Evolutionary conservation across 2,113 vertebrate species (phyloP), one percentile per base, ranked within the genome.

Genomic region (Leptobrachium ailaonicum): DNA sequence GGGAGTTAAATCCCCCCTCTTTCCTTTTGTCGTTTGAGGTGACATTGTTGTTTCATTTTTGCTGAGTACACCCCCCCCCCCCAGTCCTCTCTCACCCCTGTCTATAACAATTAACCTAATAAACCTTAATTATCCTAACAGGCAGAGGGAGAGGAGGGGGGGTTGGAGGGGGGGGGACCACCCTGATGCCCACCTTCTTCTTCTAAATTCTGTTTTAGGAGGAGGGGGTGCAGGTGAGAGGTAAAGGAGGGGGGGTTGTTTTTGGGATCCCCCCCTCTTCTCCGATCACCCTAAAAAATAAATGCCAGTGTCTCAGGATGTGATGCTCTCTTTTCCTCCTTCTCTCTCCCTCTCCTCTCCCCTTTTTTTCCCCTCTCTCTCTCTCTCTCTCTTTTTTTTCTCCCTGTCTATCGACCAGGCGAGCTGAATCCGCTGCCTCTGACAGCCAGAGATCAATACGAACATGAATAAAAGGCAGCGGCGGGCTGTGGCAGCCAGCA

Each of bases 381-480:
- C 73, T 53, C 73, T 58, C 68, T 42, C 40, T 40, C 60, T 41
- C 41, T 42, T 63, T 68, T 45, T n/a, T 74, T 47, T 72, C 63
- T 78, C 60, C 72, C 45, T 75, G 54, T 67, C 56, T 71, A 83
- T 83, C 82, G 82, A 83, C 82, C 82, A 76, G 82, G 41, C 71
- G 71, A 81, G 67, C 82, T 80, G 73, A 75, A 75, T 83, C 60
- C 58, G 77, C 82, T 80, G 77, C 77, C 77, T 80, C 77, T 83
- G 82, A 83, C 82, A 83, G 77, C 78, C 82, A 83, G 79, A 69
- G 82, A 83, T 83, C 82, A 83, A 83, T 83, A 83, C 60, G 69
- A 80, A 76, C 82, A 83, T 83, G 82, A 83, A 83, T 83, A 83
- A 83, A 83, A 83, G 78, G 82, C 77, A 83, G 77, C 82, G 75